Base-by-base conservation (phyloP, 2,888 invertebrate genomes). In the Drosophila robusta region DNA sequence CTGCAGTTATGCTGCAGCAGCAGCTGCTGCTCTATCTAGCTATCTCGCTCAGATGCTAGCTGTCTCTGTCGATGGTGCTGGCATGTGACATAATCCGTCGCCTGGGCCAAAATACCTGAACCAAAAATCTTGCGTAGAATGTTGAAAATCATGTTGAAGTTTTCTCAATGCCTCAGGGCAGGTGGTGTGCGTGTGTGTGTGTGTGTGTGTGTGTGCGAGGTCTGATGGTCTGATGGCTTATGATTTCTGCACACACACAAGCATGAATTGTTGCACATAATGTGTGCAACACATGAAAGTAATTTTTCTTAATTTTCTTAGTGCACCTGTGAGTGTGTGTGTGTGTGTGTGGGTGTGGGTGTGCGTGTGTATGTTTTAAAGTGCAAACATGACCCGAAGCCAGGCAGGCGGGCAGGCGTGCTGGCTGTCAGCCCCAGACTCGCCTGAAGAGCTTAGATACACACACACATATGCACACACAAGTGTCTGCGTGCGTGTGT, bases 251-350 rank as follows among this genome's bases (percentile, higher is more conserved):
- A 29, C 22, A 26, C 26, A 42, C 41, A 42, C 24, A 38, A 3
- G 11, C 39, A 22, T 47, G 57, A 56, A 75, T 70, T 75, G 75
- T 75, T 75, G 75, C 75, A 75, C 70, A 75, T 75, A 75, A 75
- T 70, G 67, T 76, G 72, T 69, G 64, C 60, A 61, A 58, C 70
- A 86, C 68, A 80, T 71, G 75, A 73, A 83, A 82, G 80, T 83
- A 82, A 83, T 83, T 83, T 82, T 83, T 83, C 83, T 82, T 83
- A 83, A 83, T 83, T 82, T 83, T 72, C 83, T 86, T 80, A 83
- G 80, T 44, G 44, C 38, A 32, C 18, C 12, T 56, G 41, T 45
- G 49, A n/a, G n/a, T n/a, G n/a, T n/a, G n/a, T n/a, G n/a, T n/a
- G n/a, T n/a, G n/a, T n/a, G n/a, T n/a, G n/a, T 57, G 57, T 36